These are phyloP conservation scores for Ormyrus labotus DNA, from an alignment of 2,888 invertebrate genomes.

Conservation along the genomic window DNA sequence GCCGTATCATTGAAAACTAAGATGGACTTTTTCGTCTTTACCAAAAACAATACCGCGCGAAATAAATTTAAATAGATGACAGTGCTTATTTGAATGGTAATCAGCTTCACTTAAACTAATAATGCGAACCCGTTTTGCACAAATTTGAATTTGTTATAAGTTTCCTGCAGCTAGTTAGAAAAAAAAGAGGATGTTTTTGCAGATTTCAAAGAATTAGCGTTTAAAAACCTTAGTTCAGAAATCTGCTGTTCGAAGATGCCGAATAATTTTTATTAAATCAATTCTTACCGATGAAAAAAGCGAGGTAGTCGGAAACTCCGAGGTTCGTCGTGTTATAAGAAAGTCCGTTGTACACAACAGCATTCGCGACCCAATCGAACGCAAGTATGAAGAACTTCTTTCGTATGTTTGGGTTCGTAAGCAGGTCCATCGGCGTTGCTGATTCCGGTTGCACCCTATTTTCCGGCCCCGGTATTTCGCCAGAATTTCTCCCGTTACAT, in stretches of 20 bases:
- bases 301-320: slow-evolving; percentile 82
- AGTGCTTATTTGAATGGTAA: too few relatives aligned
- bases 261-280: background rate
- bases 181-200: too few relatives aligned
- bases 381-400: slow-evolving; percentile 82
- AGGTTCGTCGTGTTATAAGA: slow-evolving; percentile 83
- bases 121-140: background rate
- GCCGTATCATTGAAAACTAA: too few relatives aligned
- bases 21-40: too few relatives aligned
- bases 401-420: slow-evolving; percentile 81
- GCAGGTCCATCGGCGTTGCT: slow-evolving; percentile 81
- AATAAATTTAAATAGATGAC: too few relatives aligned
- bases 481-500: slow-evolving; percentile 71
- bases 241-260: too few relatives aligned
- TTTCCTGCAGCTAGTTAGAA: too few relatives aligned
- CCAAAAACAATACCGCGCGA: too few relatives aligned
- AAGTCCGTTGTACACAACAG: slow-evolving; percentile 83
- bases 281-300: slow-evolving; percentile 81
- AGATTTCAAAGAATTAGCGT: too few relatives aligned
- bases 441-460: slow-evolving; percentile 73
- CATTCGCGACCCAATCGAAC: slow-evolving; percentile 82
- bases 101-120: background rate
- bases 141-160: background rate
- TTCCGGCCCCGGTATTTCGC: slow-evolving; percentile 63
- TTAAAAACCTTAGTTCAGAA: too few relatives aligned